A percentile compares a stretch with the other conserved stretches of the same genome.
phyloP scores from a whole-genome alignment of 2,888 invertebrate species.

The Oligia fasciuncula region DNA sequence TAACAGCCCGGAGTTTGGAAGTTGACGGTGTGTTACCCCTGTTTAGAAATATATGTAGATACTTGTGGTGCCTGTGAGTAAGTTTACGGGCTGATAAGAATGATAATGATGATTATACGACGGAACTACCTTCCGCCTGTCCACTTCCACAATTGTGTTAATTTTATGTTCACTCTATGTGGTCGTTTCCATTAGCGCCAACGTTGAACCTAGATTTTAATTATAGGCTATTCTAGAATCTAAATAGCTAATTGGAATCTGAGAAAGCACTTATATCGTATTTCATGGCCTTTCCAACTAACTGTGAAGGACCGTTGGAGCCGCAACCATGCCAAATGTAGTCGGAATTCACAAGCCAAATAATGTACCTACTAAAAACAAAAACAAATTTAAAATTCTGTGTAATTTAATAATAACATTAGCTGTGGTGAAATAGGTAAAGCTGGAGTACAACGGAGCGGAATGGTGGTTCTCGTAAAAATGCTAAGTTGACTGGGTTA shows the following conservation, averaged over 20 bases:
- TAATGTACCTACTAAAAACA: constrained; percentile 36
- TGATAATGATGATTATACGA: constrained; percentile 17
- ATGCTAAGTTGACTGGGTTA: no score
- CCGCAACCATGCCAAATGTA: constrained; percentile 47
- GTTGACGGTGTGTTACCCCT: no score
- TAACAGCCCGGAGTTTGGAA: no score
- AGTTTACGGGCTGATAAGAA: constrained; percentile 23
- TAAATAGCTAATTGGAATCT: constrained; percentile 53
- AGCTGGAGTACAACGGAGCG: no score
- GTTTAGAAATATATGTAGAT: background rate
- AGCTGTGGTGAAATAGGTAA: constrained; percentile 24
- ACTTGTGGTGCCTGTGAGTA: background rate
- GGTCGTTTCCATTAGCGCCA: constrained; percentile 22
- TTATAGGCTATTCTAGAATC: constrained; percentile 49
- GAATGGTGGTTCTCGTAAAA: no score
- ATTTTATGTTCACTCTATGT: constrained; percentile 25
- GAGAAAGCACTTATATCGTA: constrained; percentile 58
- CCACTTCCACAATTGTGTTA: constrained; percentile 32
- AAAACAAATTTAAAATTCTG: constrained; percentile 26
- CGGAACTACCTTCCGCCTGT: constrained; percentile 7
- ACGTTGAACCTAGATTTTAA: constrained; percentile 37
- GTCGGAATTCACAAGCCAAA: constrained; percentile 24
- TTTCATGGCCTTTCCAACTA: constrained; percentile 52
- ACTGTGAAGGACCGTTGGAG: constrained; percentile 39
- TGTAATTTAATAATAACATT: no score